Percentiles rank a stretch among this genome's conserved stretches.
Conservation (phyloP, 2,113 vertebrate species). For the Dicrurus megarhynchus region DNA sequence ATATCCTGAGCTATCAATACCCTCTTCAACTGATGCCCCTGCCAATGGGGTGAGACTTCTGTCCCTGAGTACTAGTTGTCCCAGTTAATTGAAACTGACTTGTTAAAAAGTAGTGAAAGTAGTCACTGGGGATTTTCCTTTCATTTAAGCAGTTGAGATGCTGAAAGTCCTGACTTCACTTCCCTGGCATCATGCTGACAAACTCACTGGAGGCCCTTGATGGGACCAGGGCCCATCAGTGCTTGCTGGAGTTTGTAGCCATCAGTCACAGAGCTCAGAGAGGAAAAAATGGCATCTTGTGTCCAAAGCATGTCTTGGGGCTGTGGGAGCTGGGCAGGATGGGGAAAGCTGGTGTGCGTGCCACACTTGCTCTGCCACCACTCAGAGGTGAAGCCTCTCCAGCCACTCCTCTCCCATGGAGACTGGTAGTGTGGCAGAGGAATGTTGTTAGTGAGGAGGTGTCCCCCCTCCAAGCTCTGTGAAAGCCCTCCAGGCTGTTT, state of each 20-base stretch:
- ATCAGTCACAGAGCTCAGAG: background rate
- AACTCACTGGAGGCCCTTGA: background rate
- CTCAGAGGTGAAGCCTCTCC: background rate
- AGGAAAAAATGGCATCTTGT: background rate
- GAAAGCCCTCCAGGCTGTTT: background rate
- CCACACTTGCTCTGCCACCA: background rate
- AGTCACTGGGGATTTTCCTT: background rate
- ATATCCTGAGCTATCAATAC: background rate
- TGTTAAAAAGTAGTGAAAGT: background rate
- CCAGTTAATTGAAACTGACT: background rate
- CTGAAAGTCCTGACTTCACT: background rate
- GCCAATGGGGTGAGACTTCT: background rate
- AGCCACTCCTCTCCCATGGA: background rate
- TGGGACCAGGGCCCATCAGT: background rate
- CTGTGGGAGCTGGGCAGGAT: background rate
- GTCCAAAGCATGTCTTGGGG: background rate
- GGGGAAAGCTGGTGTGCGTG: background rate
- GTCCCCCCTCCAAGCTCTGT: background rate
- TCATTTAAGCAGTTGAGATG: background rate
- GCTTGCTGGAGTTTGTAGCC: background rate
- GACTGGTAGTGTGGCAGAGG: background rate
- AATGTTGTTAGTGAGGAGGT: background rate
- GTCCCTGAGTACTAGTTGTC: background rate
- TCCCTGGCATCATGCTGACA: background rate
- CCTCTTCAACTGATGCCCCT: background rate